Conservation (phyloP, 2,797 vertebrate species). For the Melanotaenia nigrans region DNA sequence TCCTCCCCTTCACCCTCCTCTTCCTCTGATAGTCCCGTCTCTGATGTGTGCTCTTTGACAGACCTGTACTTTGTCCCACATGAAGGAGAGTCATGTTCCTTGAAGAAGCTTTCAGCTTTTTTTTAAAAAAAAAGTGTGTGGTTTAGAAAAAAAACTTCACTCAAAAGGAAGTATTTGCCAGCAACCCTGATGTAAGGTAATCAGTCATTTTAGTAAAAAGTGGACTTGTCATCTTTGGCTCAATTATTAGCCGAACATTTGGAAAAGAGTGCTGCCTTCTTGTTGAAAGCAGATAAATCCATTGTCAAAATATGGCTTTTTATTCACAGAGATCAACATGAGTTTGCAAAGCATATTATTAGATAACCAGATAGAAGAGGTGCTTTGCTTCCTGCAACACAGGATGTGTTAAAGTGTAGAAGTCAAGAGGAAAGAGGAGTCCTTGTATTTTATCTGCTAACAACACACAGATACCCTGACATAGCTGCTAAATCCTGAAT, state of each 20-base stretch:
- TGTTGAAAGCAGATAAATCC: constrained; percentile 38
- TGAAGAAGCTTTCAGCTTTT: constrained; percentile 50
- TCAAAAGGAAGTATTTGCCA: constrained; percentile 30
- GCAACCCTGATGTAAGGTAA: constrained; percentile 53
- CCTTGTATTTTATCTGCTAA: constrained; percentile 41
- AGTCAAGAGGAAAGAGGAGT: constrained; percentile 20
- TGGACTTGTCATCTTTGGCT: constrained; percentile 32
- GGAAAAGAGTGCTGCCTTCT: constrained; percentile 11
- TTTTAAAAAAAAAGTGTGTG: constrained; percentile 40
- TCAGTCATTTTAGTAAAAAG: constrained; percentile 27
- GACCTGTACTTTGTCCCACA: constrained; percentile 68
- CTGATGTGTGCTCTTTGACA: constrained; percentile 68
- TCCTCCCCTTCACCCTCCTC: constrained; percentile 49
- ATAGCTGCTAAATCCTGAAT: neutral
- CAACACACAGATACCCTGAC: constrained; percentile 12
- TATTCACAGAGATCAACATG: constrained; percentile 36
- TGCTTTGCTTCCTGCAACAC: constrained; percentile 47
- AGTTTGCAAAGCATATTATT: constrained; percentile 62
- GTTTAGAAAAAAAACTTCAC: constrained; percentile 34
- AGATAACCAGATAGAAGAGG: constrained; percentile 40
- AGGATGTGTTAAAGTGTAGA: constrained; percentile 7
- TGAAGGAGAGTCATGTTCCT: constrained; percentile 53
- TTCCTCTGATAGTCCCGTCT: constrained; percentile 66
- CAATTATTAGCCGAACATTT: constrained; percentile 32
- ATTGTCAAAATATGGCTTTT: constrained; percentile 25